Evolutionary conservation across 2,797 vertebrate genomes (phyloP), one percentile per base, ranked within the genome.

Genomic region (Benthosema pterotum): DNA sequence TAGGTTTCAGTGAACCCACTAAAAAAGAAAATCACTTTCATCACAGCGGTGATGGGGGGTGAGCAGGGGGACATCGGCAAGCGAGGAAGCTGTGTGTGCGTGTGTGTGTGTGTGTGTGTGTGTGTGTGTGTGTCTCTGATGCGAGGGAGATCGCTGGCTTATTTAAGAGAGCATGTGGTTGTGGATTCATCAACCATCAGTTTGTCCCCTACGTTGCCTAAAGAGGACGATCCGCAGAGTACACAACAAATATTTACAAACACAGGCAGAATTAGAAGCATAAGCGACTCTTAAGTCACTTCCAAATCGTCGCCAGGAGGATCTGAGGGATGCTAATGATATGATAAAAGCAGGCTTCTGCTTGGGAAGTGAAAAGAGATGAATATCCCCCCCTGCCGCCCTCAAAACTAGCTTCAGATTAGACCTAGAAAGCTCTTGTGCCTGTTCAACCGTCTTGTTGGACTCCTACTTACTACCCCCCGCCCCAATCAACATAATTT

Each of bases 1-100:
- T 55, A 2, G 49, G 17, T 49, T 15, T 74, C 63, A 76, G 75
- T 69, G 74, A 46, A 48, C 65, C 74, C 45, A 18, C 61, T 32
- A 18, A 46, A 82, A n/a, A n/a, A n/a, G n/a, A n/a, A n/a, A 42
- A 57, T 6, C 1, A 48, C 83, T 75, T 81, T 86, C 65, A 79
- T 84, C 77, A 70, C 77, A 80, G 84, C 65, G 60, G 79, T 68
- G 78, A 82, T 74, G 54, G 59, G 59, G 57, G 63, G 17, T 18
- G 12, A n/a, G n/a, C n/a, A n/a, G 5, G 65, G 68, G 69, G 60
- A 70, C 53, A 60, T 60, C 17, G 61, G 57, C 46, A 52, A 22
- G 25, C 25, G 56, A 70, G 25, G 50, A 66, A 54, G 48, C 18
- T 16, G 48, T 5, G 54, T 69, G 69, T 63, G 15, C 6, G 61